A percentile compares a stretch with the other conserved stretches of the same genome.
These are phyloP conservation scores for Agelastica alni DNA, from an alignment of 2,888 invertebrate genomes.

Conservation along the genomic window DNA sequence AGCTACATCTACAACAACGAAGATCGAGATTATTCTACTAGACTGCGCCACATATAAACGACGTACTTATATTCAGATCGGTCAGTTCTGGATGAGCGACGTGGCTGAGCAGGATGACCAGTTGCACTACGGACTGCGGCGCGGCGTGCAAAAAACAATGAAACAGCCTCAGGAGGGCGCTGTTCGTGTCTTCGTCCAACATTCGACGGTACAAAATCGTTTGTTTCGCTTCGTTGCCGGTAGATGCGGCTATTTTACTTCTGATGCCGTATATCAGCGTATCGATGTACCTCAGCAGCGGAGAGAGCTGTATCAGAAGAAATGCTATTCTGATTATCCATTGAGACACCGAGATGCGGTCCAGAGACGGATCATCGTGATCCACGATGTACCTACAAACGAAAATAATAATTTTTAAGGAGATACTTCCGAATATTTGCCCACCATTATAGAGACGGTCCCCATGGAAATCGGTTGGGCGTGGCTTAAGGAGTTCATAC, in stretches of 20 bases:
- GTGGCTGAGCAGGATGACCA: conserved; percentile 53
- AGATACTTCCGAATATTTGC: too few relatives aligned
- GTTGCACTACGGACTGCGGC: conserved; percentile 56
- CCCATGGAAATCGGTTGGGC: too few relatives aligned
- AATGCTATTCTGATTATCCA: conserved; percentile 57
- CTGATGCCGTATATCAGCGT: conserved; percentile 55
- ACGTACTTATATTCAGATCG: conserved; percentile 26
- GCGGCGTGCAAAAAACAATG: conserved; percentile 58
- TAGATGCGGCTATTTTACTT: conserved; percentile 51
- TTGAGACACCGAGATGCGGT: conserved; percentile 52
- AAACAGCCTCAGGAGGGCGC: conserved; percentile 55
- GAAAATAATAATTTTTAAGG: too few relatives aligned
- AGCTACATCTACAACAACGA: conserved; percentile 53
- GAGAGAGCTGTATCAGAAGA: conserved; percentile 58
- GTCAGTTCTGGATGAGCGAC: conserved; percentile 42
- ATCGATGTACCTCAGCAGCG: conserved; percentile 57
- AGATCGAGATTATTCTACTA: too few relatives aligned
- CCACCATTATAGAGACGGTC: too few relatives aligned
- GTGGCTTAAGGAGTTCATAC: too few relatives aligned
- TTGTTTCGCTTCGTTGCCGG: conserved; percentile 49
- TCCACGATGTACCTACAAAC: conserved; percentile 57
- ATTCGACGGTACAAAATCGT: conserved; percentile 53
- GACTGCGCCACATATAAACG: not conserved
- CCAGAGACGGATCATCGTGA: conserved; percentile 55
- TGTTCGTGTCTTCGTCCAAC: conserved; percentile 58